These are phyloP conservation scores for Tipula lateralis DNA, from an alignment of 2,888 invertebrate species.

Conservation along the genomic window DNA sequence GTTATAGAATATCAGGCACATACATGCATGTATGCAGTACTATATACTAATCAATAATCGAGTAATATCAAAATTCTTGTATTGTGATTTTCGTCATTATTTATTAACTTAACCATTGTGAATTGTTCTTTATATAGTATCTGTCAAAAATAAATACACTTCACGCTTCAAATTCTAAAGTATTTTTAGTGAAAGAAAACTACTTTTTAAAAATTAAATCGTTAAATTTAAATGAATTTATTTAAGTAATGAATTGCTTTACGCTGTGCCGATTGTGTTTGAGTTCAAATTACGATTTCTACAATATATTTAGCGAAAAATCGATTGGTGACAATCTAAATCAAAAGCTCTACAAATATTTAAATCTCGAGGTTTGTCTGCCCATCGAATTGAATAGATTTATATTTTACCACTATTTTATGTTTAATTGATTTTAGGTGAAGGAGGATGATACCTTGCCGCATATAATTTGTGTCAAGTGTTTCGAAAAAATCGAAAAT, in stretches of 20 bases:
- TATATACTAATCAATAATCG: too few species aligned
- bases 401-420: neutral
- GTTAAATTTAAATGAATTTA: neutral
- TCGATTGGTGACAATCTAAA: constrained; percentile 31
- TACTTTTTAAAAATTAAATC: neutral
- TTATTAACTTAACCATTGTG: neutral
- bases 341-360: constrained; percentile 34
- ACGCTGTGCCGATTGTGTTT: constrained; percentile 35
- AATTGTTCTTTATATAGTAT: neutral
- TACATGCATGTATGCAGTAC: too few species aligned
- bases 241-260: constrained; percentile 32
- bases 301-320: constrained; percentile 33
- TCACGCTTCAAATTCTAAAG: neutral
- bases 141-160: neutral
- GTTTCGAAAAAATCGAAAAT: constrained; percentile 34
- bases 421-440: constrained; percentile 32
- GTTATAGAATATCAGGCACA: too few species aligned
- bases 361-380: constrained; percentile 33
- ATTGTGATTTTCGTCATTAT: neutral
- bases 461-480: constrained; percentile 34
- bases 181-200: neutral
- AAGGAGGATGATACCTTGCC: constrained; percentile 33
- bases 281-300: constrained; percentile 27
- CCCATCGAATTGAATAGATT: too few species aligned
- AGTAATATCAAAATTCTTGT: too few species aligned